Evolutionary conservation across 2,888 invertebrate genomes (phyloP).

Genomic region (Apamea epomidion): DNA sequence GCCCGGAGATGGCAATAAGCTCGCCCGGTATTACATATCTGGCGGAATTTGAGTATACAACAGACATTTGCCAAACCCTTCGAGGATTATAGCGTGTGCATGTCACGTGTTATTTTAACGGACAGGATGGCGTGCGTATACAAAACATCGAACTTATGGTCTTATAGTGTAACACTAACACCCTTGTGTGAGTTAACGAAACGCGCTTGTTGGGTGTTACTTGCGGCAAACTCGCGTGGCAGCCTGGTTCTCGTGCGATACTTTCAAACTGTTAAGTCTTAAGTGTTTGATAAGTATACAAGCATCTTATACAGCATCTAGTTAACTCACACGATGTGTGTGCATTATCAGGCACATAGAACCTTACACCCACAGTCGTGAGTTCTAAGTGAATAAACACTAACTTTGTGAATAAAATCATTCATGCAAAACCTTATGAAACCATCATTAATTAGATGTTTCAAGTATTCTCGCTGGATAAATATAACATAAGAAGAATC

Average conservation of each 20-base stretch:
- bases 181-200: not conserved
- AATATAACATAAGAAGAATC: not conserved
- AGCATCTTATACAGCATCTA: not conserved
- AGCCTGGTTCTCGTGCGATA: not conserved
- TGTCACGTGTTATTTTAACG: not conserved
- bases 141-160: not conserved
- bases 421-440: not conserved
- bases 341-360: not conserved
- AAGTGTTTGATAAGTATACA: not conserved
- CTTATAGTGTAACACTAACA: not conserved
- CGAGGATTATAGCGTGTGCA: not conserved
- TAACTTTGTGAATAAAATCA: not conserved
- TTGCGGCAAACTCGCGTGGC: not conserved
- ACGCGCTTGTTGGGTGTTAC: too few relatives aligned
- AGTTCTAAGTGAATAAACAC: not conserved
- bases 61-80: not conserved
- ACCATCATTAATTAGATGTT: not conserved
- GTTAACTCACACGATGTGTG: too few relatives aligned
- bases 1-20: not conserved
- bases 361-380: not conserved
- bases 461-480: not conserved
- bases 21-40: not conserved
- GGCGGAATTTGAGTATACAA: not conserved
- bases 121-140: not conserved
- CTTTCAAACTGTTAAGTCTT: conserved; percentile 9